These are phyloP conservation scores for Neuroterus valhalla DNA, from an alignment of 1,140 invertebrate genomes.

Conservation along the genomic window DNA sequence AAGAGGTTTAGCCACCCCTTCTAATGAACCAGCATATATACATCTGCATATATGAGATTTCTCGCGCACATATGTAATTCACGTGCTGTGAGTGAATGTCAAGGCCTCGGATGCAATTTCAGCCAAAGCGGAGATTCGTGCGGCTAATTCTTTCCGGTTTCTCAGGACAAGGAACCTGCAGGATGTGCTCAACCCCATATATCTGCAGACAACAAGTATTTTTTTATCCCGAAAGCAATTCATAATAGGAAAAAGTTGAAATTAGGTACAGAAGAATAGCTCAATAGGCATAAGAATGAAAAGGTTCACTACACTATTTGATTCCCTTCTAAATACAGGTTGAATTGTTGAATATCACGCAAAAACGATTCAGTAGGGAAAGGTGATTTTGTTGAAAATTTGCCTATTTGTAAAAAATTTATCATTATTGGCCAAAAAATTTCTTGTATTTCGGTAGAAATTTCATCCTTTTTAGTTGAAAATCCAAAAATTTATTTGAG, in stretches of 20 bases:
- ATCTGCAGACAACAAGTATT: background rate
- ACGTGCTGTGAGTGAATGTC: conserved; percentile 45
- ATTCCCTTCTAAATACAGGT: too few relatives aligned
- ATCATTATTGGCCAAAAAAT: too few relatives aligned
- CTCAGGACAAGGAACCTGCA: background rate
- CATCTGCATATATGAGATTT: conserved; percentile 22
- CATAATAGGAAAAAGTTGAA: background rate
- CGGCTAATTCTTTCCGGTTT: conserved; percentile 34
- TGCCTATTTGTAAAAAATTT: too few relatives aligned
- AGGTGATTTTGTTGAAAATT: too few relatives aligned
- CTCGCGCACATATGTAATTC: conserved; percentile 34
- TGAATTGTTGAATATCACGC: too few relatives aligned
- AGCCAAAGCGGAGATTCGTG: conserved; percentile 35
- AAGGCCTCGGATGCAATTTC: conserved; percentile 46
- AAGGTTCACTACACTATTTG: too few relatives aligned
- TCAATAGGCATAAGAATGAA: too few relatives aligned
- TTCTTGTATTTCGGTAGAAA: too few relatives aligned
- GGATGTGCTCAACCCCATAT: conserved; percentile 15
- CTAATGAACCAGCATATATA: background rate
- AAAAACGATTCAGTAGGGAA: too few relatives aligned
- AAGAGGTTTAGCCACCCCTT: conserved; percentile 7
- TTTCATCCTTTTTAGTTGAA: too few relatives aligned
- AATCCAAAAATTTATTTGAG: too few relatives aligned
- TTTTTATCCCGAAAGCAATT: background rate
- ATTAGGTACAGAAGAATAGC: background rate